phyloP scores from a whole-genome alignment of 2,113 vertebrate species.

The Hippocampus guttulatus region DNA sequence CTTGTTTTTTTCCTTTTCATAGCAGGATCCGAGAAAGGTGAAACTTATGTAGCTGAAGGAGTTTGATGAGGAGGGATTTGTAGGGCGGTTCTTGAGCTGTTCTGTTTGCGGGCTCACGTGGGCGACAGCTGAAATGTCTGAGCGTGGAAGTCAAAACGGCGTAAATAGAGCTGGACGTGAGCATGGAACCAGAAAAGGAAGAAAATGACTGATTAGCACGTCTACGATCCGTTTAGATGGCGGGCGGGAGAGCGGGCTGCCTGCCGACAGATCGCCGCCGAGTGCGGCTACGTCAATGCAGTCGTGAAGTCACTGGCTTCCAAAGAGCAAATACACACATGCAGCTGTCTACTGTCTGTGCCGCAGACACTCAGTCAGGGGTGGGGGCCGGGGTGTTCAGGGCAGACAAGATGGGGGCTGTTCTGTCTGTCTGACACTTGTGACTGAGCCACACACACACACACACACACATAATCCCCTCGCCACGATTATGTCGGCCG shows the following conservation, averaged over 20 bases:
- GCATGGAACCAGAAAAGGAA: slow-evolving; percentile 7
- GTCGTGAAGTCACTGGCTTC: slow-evolving; percentile 73
- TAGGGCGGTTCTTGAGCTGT: neutral
- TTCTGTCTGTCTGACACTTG: slow-evolving; percentile 60
- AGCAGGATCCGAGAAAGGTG: too few relatives aligned
- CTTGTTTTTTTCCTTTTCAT: too few relatives aligned
- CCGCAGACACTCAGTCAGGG: slow-evolving; percentile 60
- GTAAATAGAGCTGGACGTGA: slow-evolving; percentile 14
- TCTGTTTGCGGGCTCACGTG: neutral
- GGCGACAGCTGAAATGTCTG: neutral
- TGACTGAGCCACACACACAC: slow-evolving; percentile 48
- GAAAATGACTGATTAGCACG: slow-evolving; percentile 31
- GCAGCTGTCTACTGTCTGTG: slow-evolving; percentile 72
- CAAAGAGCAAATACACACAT: slow-evolving; percentile 66
- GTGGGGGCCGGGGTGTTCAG: neutral
- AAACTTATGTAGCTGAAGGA: too few relatives aligned
- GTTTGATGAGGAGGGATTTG: too few relatives aligned
- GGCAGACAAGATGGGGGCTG: slow-evolving; percentile 30
- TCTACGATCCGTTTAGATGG: slow-evolving; percentile 55
- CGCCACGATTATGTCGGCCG: neutral
- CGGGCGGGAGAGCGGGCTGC: slow-evolving; percentile 36
- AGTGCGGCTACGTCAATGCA: slow-evolving; percentile 58
- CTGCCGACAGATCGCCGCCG: slow-evolving; percentile 47
- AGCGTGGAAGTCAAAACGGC: neutral
- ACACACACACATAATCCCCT: neutral